Evolutionary conservation across 2,113 vertebrate genomes (phyloP).

Genomic region (Manacus vitellinus): DNA sequence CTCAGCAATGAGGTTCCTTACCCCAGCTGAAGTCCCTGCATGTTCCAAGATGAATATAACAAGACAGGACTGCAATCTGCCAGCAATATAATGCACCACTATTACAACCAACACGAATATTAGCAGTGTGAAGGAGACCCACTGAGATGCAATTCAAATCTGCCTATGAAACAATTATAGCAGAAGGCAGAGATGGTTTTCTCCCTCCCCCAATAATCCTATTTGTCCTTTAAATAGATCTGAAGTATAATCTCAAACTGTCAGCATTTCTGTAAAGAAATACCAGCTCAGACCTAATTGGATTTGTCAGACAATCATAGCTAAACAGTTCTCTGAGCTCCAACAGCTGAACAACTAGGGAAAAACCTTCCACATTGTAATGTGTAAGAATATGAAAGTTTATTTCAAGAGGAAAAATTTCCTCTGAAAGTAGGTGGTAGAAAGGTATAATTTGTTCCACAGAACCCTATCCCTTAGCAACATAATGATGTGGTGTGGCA

Average conservation of each 20-base stretch:
- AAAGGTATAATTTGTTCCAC: neutral
- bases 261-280: slow-evolving; percentile 56
- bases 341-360: neutral
- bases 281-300: slow-evolving; percentile 34
- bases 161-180: neutral
- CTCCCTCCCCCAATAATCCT: slow-evolving; percentile 4
- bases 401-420: neutral
- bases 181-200: neutral
- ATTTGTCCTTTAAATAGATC: slow-evolving; percentile 32
- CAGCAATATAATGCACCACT: neutral
- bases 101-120: neutral
- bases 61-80: neutral
- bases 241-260: slow-evolving; percentile 15
- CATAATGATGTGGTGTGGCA: neutral
- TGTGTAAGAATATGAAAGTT: neutral
- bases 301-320: slow-evolving; percentile 44
- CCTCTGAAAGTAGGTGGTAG: neutral
- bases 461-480: neutral
- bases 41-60: neutral
- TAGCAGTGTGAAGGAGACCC: neutral
- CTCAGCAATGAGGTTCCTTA: neutral
- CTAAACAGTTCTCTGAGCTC: neutral
- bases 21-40: neutral
- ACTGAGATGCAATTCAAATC: neutral
- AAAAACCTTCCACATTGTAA: neutral